A percentile compares a stretch with the other conserved stretches of the same genome.
Conservation (phyloP, 2,113 vertebrate genomes). For the Nestor notabilis region DNA sequence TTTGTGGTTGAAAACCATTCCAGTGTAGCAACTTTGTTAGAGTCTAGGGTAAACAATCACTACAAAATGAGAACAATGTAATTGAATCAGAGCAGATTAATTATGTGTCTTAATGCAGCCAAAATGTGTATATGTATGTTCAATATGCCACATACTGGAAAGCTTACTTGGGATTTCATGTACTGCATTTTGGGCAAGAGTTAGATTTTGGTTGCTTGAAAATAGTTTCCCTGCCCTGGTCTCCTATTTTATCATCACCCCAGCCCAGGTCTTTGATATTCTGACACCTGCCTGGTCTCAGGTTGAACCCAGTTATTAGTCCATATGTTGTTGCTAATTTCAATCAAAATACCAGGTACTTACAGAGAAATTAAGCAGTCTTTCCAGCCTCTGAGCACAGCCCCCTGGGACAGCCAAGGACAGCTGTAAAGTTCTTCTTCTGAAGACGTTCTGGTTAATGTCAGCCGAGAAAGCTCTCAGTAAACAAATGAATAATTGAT, state of each 20-base stretch:
- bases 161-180: neutral
- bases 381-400: conserved; percentile 40
- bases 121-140: neutral
- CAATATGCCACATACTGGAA: neutral
- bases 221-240: neutral
- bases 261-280: neutral
- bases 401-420: conserved; percentile 62
- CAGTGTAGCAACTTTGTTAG: neutral
- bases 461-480: conserved; percentile 80
- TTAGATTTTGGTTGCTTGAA: neutral
- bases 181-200: neutral
- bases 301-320: conserved; percentile 33
- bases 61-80: neutral
- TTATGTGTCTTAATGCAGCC: neutral
- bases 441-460: conserved; percentile 82
- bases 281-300: conserved; percentile 60
- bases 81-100: neutral
- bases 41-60: neutral
- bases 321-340: conserved; percentile 44
- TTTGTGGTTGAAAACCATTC: neutral
- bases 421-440: conserved; percentile 81
- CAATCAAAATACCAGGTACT: conserved; percentile 59
- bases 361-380: conserved; percentile 69
- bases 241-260: neutral
- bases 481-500: conserved; percentile 90